A percentile compares a stretch with the other conserved stretches of the same genome.
Conservation (phyloP, 92 coral and sea anemone species). For the Porites cylindrica region DNA sequence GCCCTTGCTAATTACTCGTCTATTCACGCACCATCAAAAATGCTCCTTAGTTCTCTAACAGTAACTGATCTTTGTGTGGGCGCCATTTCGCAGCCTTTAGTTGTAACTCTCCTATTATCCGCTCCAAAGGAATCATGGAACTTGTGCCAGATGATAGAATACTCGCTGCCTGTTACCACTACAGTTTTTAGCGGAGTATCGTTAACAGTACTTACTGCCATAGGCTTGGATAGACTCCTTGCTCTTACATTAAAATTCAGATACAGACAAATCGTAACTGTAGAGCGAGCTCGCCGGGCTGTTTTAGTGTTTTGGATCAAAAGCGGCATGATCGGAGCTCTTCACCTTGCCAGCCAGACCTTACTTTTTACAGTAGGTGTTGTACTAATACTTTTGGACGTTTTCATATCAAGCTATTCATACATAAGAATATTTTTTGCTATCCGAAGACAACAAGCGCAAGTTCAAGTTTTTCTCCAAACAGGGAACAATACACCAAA, state of each 20-base stretch:
- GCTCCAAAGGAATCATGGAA: neutral
- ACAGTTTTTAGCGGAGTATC: slow-evolving; percentile 29
- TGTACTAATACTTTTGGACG: neutral
- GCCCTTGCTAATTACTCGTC: slow-evolving; percentile 14
- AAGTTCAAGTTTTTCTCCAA: slow-evolving; percentile 2
- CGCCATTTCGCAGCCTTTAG: slow-evolving; percentile 9
- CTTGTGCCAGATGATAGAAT: slow-evolving; percentile 9
- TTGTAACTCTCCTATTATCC: neutral
- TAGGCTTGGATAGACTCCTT: slow-evolving; percentile 35
- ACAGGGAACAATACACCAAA: neutral
- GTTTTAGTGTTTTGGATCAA: slow-evolving; percentile 26
- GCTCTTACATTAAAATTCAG: slow-evolving; percentile 15
- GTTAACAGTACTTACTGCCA: slow-evolving; percentile 20
- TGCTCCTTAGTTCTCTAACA: slow-evolving; percentile 20
- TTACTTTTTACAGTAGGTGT: neutral
- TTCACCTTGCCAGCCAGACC: neutral
- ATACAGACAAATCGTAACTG: slow-evolving; percentile 43
- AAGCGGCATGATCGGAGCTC: neutral
- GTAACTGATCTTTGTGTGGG: slow-evolving; percentile 39
- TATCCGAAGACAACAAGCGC: slow-evolving; percentile 21
- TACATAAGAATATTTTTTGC: slow-evolving; percentile 14
- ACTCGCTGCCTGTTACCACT: neutral
- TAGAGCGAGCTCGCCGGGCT: slow-evolving; percentile 10
- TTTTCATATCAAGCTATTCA: neutral
- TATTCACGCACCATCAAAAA: slow-evolving; percentile 32